Evolutionary conservation across 2,888 invertebrate species (phyloP), one percentile per base, ranked within the genome.

Genomic region (Leptura quadrifasciata): DNA sequence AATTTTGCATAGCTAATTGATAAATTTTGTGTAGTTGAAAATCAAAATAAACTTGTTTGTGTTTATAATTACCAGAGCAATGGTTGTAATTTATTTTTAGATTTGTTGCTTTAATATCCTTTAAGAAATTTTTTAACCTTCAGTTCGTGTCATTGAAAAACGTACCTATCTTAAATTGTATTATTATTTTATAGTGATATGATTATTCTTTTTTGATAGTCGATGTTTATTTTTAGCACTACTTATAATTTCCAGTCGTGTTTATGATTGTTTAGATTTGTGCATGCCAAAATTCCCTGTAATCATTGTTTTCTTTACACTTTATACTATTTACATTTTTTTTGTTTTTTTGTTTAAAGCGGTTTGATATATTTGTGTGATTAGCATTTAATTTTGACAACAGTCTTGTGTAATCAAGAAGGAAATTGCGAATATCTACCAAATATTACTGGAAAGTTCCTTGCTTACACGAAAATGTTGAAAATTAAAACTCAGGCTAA

Each of bases 281-380:
- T 63, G 63, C 63, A 63, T 63, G 63, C 63, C 8, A 2, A 35
- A 39, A 18, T 63, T 63, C 20, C 63, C 63, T 63, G 63, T 63
- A 35, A 18, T 39, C 17, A 10, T 63, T 24, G 17, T 18, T n/a
- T 39, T 39, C 31, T 31, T 18, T 31, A 61, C 57, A 21, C 24
- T 57, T 57, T 57, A 20, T 57, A 21, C 15, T 12, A 57, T 57
- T 57, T 18, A 57, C 21, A 57, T 57, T 21, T 57, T 57, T 9
- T 27, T 27, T 57, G 12, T 57, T 57, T 9, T 27, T 27, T 6
- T 60, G 27, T 35, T 35, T 24, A 35, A 63, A 39, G 63, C 9
- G 60, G 60, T 24, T 31, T 24, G 10, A 60, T 27, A 12, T 60
- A 10, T 60, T 60, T 12, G 60, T 60, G 60, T 60, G 31, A 27